phyloP scores from a whole-genome alignment of 2,888 invertebrate genomes.

The Colostygia pectinataria region DNA sequence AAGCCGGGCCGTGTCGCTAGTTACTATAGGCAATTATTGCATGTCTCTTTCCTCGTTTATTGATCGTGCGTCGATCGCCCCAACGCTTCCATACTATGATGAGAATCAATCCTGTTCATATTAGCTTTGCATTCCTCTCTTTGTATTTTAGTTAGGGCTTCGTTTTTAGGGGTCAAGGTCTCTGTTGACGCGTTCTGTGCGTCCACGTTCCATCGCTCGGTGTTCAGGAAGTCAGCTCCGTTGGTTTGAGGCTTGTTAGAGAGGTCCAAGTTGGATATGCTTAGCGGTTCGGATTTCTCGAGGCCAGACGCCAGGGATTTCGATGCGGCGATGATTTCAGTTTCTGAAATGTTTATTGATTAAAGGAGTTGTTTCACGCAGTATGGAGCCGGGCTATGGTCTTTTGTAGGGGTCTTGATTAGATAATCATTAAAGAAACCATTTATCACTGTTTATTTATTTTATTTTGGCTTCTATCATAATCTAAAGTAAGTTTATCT shows the following conservation, averaged over 20 bases:
- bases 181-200: constrained; percentile 45
- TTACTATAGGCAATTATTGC: too few relatives aligned
- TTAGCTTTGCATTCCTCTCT: constrained; percentile 72
- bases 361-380: too few relatives aligned
- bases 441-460: too few relatives aligned
- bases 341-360: constrained; percentile 46
- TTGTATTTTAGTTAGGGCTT: constrained; percentile 37
- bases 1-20: too few relatives aligned
- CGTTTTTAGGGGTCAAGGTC: constrained; percentile 39
- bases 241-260: constrained; percentile 47
- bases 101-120: constrained; percentile 77
- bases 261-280: constrained; percentile 62
- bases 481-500: too few relatives aligned
- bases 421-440: too few relatives aligned
- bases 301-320: constrained; percentile 61
- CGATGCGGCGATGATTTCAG: constrained; percentile 52
- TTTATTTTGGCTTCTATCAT: too few relatives aligned
- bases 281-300: constrained; percentile 48
- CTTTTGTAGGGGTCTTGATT: too few relatives aligned
- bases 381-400: too few relatives aligned
- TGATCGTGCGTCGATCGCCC: constrained; percentile 44
- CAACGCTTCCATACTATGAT: constrained; percentile 69
- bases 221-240: constrained; percentile 61
- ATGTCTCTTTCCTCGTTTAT: too few relatives aligned
- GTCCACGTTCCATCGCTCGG: constrained; percentile 53